Conservation (phyloP, 35 echinoderm and acorn worm species). For the Hemicentrotus pulcherrimus region DNA sequence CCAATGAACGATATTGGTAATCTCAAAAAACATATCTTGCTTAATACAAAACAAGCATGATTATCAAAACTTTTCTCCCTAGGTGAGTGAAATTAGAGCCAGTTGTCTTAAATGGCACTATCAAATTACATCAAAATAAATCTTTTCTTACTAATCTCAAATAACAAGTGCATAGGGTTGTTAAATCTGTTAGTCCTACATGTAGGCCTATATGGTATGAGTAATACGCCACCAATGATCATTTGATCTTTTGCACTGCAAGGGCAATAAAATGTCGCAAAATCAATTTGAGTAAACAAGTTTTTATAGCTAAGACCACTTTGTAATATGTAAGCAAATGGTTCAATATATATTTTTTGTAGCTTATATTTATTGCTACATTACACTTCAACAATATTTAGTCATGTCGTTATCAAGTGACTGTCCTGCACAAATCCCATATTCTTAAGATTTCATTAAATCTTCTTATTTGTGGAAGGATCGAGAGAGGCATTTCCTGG, state of each 20-base stretch:
- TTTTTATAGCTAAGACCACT: not conserved
- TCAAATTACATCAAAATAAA: not conserved
- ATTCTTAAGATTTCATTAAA: not conserved
- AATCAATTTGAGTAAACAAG: too few species aligned
- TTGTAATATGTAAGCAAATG: not conserved
- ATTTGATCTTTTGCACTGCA: not conserved
- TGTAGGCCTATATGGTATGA: not conserved
- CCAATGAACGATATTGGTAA: not conserved
- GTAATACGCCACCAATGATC: not conserved
- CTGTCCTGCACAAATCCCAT: not conserved
- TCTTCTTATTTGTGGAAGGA: not conserved
- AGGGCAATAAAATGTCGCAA: too few species aligned
- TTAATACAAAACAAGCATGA: not conserved
- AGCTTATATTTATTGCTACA: not conserved
- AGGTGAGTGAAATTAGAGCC: not conserved
- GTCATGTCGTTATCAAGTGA: not conserved
- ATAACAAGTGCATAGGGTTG: not conserved
- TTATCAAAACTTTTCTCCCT: not conserved
- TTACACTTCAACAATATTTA: not conserved
- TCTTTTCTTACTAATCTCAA: not conserved
- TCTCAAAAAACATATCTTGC: not conserved
- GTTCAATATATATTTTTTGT: not conserved
- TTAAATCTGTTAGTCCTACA: not conserved
- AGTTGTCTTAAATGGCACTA: not conserved
- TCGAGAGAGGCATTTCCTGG: not conserved